Base-by-base conservation (phyloP, 2,797 vertebrate genomes). In the Falco concolor region DNA sequence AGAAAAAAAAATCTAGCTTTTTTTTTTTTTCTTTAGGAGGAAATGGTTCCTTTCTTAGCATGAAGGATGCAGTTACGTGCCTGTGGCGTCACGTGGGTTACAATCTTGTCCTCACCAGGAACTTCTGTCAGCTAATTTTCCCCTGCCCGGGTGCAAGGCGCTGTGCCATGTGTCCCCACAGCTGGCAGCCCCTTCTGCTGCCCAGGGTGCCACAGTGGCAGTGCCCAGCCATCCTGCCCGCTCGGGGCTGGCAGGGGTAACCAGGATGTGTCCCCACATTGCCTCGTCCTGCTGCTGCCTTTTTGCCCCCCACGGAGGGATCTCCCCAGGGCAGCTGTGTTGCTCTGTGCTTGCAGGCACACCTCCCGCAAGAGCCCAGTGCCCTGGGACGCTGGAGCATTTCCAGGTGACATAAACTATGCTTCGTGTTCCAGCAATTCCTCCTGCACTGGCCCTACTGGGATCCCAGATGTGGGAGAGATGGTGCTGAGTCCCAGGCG, bases 11-110 rank as follows among this genome's bases (percentile, higher is more conserved):
- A 36, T 38, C 38, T 38, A 38, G 38, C 65, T 36, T 74, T 67
- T 65, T 56, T 56, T 57, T 67, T 44, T 28, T 34, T 27, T 64
- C 34, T 96, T 79, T 72, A 80, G 86, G 64, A 96, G 96, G 96
- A 96, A 96, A 95, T 93, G 91, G 95, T 87, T 95, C 88, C 94
- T 96, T 95, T 96, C 94, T 95, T 94, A 94, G 90, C 94, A 75
- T 95, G 95, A 92, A 97, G 96, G 96, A 96, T 96, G 96, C 93
- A 89, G 95, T 92, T 95, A 92, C 68, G 53, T 87, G 96, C 70
- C 56, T 76, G 93, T 38, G 24, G 88, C 78, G 5, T 94, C 95
- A 96, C 91, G 90, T 95, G 95, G 94, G 84, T 70, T 36, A 44
- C 84, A 54, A 59, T 89, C 87, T 86, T 17, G 5, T 45, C 80